Percentiles rank a stretch among this genome's conserved stretches.
phyloP scores from a whole-genome alignment of 1,140 invertebrate genomes.

The Heliothis virescens region DNA sequence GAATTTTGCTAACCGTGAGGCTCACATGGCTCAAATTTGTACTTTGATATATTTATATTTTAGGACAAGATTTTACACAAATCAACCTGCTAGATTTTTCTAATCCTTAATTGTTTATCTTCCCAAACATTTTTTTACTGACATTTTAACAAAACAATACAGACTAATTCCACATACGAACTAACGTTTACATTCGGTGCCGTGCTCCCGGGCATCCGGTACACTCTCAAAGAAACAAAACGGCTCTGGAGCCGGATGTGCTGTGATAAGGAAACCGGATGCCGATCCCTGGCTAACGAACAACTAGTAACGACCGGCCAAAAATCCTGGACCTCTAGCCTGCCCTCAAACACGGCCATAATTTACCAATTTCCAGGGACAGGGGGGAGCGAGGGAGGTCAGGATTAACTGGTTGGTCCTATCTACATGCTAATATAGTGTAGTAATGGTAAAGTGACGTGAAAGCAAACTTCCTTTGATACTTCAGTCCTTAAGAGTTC shows the following conservation, averaged over 20 bases:
- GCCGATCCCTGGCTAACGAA: conserved; percentile 70
- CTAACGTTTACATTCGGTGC: conserved; percentile 22
- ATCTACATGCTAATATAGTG: conserved; percentile 60
- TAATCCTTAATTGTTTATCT: too few relatives aligned
- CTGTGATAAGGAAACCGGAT: conserved; percentile 77
- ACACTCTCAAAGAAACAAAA: conserved; percentile 74
- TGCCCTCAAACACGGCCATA: background rate
- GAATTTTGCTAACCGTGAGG: too few relatives aligned
- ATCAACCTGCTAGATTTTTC: too few relatives aligned
- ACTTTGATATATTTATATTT: too few relatives aligned
- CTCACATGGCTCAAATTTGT: too few relatives aligned
- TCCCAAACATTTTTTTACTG: background rate
- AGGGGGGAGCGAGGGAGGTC: conserved; percentile 35
- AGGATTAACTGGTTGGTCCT: conserved; percentile 36
- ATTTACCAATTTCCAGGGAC: background rate
- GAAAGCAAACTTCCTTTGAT: conserved; percentile 62
- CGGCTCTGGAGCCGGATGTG: conserved; percentile 61
- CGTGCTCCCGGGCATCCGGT: conserved; percentile 58
- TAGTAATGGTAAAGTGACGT: conserved; percentile 59
- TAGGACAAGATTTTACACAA: too few relatives aligned
- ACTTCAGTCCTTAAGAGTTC: conserved; percentile 56
- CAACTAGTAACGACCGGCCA: conserved; percentile 62
- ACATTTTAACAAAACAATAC: conserved; percentile 16
- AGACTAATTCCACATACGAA: conserved; percentile 11
- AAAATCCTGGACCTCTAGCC: conserved; percentile 42